These are phyloP conservation scores for Cinara cedri DNA, from an alignment of 2,888 invertebrate species.

Conservation along the genomic window DNA sequence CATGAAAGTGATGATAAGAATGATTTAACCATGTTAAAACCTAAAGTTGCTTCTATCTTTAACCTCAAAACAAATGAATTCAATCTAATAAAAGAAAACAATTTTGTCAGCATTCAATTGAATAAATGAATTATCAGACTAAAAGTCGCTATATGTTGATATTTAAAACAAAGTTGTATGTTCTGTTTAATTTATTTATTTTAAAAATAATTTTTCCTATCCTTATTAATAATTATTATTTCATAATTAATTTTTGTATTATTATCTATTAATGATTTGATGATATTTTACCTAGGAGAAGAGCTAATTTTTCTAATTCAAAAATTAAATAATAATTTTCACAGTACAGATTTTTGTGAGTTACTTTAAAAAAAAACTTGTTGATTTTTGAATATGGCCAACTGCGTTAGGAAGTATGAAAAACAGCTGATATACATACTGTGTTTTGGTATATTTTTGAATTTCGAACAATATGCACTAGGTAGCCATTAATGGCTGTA, in stretches of 20 bases:
- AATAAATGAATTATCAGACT: slow-evolving; percentile 6
- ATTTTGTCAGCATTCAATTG: slow-evolving; percentile 12
- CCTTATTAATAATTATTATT: not conserved
- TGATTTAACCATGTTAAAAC: slow-evolving; percentile 26
- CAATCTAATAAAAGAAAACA: slow-evolving; percentile 27
- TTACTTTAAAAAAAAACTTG: too few relatives aligned
- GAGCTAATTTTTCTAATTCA: too few relatives aligned
- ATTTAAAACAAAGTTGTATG: not conserved
- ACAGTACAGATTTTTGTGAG: too few relatives aligned
- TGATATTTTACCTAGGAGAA: too few relatives aligned
- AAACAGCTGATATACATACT: too few relatives aligned
- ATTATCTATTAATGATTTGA: too few relatives aligned
- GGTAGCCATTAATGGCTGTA: too few relatives aligned
- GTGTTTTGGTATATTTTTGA: too few relatives aligned
- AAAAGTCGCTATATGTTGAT: not conserved
- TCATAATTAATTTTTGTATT: not conserved
- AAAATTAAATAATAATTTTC: too few relatives aligned
- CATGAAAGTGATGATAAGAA: slow-evolving; percentile 20
- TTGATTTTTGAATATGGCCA: too few relatives aligned
- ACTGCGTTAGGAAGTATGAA: too few relatives aligned
- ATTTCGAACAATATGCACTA: too few relatives aligned
- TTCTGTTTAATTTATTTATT: not conserved
- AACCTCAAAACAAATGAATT: slow-evolving; percentile 21
- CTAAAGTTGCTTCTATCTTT: slow-evolving; percentile 35
- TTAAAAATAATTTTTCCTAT: not conserved